phyloP scores from a whole-genome alignment of 1,140 invertebrate species.

The Melitaea cinxia region DNA sequence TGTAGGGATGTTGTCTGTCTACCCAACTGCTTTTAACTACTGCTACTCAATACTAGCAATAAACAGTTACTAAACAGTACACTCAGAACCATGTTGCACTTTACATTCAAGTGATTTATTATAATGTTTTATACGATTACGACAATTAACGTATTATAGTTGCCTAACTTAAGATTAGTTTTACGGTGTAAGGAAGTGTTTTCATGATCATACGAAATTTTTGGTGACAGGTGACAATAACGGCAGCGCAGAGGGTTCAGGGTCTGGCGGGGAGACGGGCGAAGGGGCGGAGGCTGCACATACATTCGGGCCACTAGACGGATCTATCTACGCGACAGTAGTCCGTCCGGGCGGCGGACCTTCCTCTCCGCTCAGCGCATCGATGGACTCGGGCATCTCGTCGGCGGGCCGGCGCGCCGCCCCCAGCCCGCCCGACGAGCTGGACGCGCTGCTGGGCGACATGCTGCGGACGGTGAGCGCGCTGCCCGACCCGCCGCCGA shows the following conservation, averaged over 20 bases:
- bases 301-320: slow-evolving; percentile 92
- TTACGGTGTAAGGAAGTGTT: background rate
- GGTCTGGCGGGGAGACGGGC: slow-evolving; percentile 85
- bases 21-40: slow-evolving; percentile 43
- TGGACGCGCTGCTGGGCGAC: slow-evolving; percentile 85
- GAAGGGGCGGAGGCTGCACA: slow-evolving; percentile 83
- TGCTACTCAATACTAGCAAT: slow-evolving; percentile 43
- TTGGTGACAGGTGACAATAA: slow-evolving; percentile 67
- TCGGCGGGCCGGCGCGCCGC: slow-evolving; percentile 84
- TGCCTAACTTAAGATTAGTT: no score
- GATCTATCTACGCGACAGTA: slow-evolving; percentile 93
- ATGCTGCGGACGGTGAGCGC: slow-evolving; percentile 92
- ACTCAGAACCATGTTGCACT: slow-evolving; percentile 22
- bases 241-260: slow-evolving; percentile 86
- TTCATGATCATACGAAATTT: background rate
- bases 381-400: slow-evolving; percentile 92
- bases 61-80: slow-evolving; percentile 50
- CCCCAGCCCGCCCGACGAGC: slow-evolving; percentile 75
- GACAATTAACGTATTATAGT: no score
- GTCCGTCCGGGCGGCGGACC: slow-evolving; percentile 82
- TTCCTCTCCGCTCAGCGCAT: slow-evolving; percentile 88
- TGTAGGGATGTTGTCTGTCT: slow-evolving; percentile 60
- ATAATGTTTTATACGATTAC: no score
- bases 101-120: slow-evolving; percentile 13
- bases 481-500: slow-evolving; percentile 87